These are phyloP conservation scores for Trichosurus vulpecula DNA, from an alignment of 2,797 vertebrate species.

Conservation along the genomic window DNA sequence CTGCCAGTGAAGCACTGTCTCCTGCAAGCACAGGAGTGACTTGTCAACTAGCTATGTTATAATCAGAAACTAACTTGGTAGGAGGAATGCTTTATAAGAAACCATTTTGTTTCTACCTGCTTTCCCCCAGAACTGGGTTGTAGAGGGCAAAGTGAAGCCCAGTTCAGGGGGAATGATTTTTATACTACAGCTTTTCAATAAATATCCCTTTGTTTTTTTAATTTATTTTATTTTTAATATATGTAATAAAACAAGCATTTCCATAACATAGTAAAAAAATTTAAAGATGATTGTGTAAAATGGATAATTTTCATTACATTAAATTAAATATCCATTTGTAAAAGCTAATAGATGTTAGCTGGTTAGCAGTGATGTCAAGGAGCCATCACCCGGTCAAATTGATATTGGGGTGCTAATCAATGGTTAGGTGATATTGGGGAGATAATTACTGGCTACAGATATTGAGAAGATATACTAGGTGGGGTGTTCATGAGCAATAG, in stretches of 20 bases:
- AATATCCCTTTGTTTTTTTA: neutral
- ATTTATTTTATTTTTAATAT: too few relatives aligned
- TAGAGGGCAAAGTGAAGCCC: neutral
- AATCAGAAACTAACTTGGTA: neutral
- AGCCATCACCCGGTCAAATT: neutral
- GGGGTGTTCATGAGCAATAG: neutral
- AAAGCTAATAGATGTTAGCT: neutral
- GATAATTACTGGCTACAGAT: neutral
- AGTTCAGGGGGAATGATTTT: neutral
- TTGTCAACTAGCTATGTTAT: neutral
- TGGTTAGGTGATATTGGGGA: neutral
- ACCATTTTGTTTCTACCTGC: neutral
- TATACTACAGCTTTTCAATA: neutral
- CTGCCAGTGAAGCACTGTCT: neutral
- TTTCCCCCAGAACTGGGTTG: neutral
- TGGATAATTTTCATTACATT: too few relatives aligned
- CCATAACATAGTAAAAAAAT: too few relatives aligned
- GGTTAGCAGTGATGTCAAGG: neutral
- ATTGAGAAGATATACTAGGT: too few relatives aligned
- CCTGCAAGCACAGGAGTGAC: neutral
- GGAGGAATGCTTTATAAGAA: neutral
- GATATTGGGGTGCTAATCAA: neutral
- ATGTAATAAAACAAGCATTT: too few relatives aligned
- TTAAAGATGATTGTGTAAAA: too few relatives aligned
- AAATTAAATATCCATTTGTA: neutral